These are phyloP conservation scores for Enteromius thamalakanensis DNA, from an alignment of 2,797 vertebrate genomes.

Conservation along the genomic window DNA sequence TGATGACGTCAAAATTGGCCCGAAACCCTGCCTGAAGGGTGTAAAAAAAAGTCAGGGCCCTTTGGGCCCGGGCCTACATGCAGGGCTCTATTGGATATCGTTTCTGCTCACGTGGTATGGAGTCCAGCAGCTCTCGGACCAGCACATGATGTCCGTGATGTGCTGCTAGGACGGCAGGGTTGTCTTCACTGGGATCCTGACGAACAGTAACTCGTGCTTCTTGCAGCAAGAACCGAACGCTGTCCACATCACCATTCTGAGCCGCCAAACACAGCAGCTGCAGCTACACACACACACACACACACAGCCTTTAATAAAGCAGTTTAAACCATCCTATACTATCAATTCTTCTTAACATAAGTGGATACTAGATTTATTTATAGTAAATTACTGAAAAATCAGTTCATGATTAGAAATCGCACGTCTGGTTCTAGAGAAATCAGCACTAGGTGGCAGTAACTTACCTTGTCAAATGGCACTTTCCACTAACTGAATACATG, in stretches of 20 bases:
- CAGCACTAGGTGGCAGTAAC: slow-evolving; percentile 25
- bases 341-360: background rate
- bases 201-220: slow-evolving; percentile 77
- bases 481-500: too few species aligned
- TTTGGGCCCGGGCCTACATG: too few species aligned
- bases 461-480: background rate
- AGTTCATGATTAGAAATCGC: background rate
- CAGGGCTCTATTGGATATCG: background rate
- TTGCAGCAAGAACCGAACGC: slow-evolving; percentile 85
- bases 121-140: slow-evolving; percentile 86
- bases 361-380: background rate
- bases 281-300: slow-evolving; percentile 69
- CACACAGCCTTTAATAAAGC: slow-evolving; percentile 12
- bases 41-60: too few species aligned
- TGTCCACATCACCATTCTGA: slow-evolving; percentile 83
- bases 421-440: background rate
- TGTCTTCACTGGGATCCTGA: slow-evolving; percentile 80
- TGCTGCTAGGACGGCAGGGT: slow-evolving; percentile 88
- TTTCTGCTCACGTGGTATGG: slow-evolving; percentile 77
- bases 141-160: slow-evolving; percentile 81
- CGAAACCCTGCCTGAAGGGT: too few species aligned
- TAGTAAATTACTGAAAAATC: background rate
- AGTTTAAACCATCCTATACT: background rate
- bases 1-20: too few species aligned
- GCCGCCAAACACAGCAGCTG: slow-evolving; percentile 83